These are phyloP conservation scores for Orchesellides sinensis DNA, from an alignment of 2,888 invertebrate genomes.

Conservation along the genomic window DNA sequence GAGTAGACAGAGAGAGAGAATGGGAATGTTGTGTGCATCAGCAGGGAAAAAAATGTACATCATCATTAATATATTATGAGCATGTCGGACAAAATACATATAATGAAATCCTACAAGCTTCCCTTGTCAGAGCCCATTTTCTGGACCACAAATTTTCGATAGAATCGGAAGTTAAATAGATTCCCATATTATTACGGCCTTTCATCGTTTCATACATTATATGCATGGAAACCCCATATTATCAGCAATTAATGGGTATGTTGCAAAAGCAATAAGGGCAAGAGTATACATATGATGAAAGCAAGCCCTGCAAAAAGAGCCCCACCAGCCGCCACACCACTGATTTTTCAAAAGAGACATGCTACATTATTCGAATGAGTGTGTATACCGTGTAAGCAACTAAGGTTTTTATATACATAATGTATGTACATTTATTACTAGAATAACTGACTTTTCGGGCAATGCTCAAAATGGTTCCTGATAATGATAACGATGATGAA, in stretches of 20 bases:
- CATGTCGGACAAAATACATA: constrained; percentile 4
- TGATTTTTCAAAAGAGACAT: too few relatives aligned
- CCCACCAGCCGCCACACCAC: too few relatives aligned
- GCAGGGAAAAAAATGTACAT: constrained; percentile 22
- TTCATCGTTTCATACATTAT: not conserved
- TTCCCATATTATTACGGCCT: constrained; percentile 1
- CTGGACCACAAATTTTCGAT: constrained; percentile 57
- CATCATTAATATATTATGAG: constrained; percentile 46
- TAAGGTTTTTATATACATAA: too few relatives aligned
- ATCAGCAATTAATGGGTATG: not conserved
- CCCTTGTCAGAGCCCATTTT: constrained; percentile 57
- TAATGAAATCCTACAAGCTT: constrained; percentile 44
- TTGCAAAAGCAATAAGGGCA: not conserved
- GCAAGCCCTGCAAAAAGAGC: too few relatives aligned
- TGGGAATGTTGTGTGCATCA: not conserved
- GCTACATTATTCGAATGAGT: too few relatives aligned
- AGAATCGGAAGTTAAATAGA: constrained; percentile 12
- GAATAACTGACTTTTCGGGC: not conserved
- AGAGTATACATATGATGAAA: too few relatives aligned
- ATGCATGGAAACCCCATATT: constrained; percentile 3
- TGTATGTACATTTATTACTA: not conserved
- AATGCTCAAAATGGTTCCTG: constrained; percentile 1
- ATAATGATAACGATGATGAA: constrained; percentile 36
- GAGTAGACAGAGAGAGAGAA: not conserved
- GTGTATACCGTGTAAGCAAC: too few relatives aligned